Conservation (phyloP, 2,888 invertebrate species). For the Orchesella flavescens region DNA sequence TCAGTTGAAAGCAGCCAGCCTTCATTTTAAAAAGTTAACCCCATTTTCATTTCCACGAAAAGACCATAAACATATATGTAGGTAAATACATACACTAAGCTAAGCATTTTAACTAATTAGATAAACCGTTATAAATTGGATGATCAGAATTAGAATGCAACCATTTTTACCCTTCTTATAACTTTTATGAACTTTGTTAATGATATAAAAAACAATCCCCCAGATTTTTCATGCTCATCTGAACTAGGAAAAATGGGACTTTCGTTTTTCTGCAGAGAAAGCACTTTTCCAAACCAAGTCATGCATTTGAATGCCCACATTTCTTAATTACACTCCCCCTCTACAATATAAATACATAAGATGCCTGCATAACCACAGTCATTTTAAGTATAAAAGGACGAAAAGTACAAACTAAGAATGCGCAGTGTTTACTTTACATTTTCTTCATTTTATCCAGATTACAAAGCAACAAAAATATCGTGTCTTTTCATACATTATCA, state of each 20-base stretch:
- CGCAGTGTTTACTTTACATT: slow-evolving; percentile 4
- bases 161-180: not conserved
- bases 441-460: not conserved
- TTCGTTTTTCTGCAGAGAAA: slow-evolving; percentile 9
- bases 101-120: slow-evolving; percentile 5
- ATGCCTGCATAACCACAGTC: not conserved
- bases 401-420: no score
- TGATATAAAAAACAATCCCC: slow-evolving; percentile 12
- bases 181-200: not conserved
- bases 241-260: not conserved
- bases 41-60: no score
- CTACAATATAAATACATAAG: slow-evolving; percentile 9
- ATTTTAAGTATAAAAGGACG: no score
- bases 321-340: slow-evolving; percentile 39
- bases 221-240: not conserved
- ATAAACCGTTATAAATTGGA: slow-evolving; percentile 19
- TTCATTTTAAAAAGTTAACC: no score
- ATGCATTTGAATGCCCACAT: slow-evolving; percentile 31
- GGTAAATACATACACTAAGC: no score
- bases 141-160: no score
- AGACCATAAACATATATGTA: no score
- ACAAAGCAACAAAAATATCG: not conserved
- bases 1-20: no score
- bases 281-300: not conserved
- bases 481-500: no score